phyloP scores from a whole-genome alignment of 2,113 vertebrate species.

The Passerina amoena region DNA sequence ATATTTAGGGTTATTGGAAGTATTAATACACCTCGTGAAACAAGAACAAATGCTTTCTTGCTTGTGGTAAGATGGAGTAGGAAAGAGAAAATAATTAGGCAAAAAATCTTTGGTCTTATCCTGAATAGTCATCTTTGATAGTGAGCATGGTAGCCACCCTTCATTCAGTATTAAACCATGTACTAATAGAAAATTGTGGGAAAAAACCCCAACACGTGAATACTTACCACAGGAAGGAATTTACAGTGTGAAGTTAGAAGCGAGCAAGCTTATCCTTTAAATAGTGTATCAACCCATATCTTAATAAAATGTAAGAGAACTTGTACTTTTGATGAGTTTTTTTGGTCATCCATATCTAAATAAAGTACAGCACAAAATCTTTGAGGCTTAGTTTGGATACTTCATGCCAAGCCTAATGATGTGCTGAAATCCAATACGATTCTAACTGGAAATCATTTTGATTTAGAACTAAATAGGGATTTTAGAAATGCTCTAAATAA shows the following conservation, averaged over 20 bases:
- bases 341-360: neutral
- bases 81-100: neutral
- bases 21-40: neutral
- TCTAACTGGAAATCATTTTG: neutral
- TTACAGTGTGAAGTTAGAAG: neutral
- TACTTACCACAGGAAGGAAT: neutral
- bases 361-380: neutral
- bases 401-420: neutral
- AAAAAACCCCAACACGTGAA: neutral
- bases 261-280: neutral
- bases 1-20: conserved; percentile 5
- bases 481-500: neutral
- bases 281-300: neutral
- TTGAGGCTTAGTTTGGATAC: neutral
- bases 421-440: neutral
- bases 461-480: neutral
- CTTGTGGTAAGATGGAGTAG: neutral
- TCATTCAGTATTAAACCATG: neutral
- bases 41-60: neutral
- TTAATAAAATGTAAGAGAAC: neutral
- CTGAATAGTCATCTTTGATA: neutral
- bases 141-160: neutral
- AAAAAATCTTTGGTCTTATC: neutral
- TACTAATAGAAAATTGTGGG: neutral
- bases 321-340: neutral